phyloP scores from a whole-genome alignment of 2,888 invertebrate genomes.

The Myopa testacea region DNA sequence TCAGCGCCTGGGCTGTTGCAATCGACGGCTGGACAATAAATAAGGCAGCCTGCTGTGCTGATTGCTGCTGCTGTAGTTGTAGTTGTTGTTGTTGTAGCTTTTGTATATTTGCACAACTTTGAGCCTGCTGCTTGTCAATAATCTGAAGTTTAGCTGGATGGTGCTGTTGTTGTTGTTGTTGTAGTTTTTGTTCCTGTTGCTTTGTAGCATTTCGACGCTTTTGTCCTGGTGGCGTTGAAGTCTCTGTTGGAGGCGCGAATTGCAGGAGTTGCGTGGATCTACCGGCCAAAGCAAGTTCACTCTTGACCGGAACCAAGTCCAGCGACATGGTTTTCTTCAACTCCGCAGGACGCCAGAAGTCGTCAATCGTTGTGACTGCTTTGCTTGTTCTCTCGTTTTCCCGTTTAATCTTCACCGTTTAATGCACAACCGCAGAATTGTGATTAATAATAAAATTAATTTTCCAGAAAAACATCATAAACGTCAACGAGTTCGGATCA shows the following conservation, averaged over 20 bases:
- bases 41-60: constrained; percentile 48
- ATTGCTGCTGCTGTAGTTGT: constrained; percentile 46
- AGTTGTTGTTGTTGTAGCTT: constrained; percentile 32
- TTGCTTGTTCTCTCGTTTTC: neutral
- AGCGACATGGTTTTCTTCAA: constrained; percentile 57
- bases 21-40: constrained; percentile 44
- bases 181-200: constrained; percentile 38
- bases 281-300: constrained; percentile 43
- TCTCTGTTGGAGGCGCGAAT: constrained; percentile 48
- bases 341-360: neutral
- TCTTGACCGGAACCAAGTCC: constrained; percentile 58
- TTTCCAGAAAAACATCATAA: neutral
- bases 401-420: neutral
- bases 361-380: neutral
- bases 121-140: constrained; percentile 29
- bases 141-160: constrained; percentile 23
- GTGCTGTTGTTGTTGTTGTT: constrained; percentile 33
- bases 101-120: neutral
- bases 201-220: constrained; percentile 24
- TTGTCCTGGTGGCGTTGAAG: constrained; percentile 32
- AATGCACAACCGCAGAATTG: neutral
- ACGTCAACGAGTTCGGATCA: constrained; percentile 1
- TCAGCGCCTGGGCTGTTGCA: constrained; percentile 26
- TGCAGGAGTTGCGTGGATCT: constrained; percentile 13
- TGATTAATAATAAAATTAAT: neutral